Conservation (phyloP, 2,113 vertebrate species). For the Crotalus tigris region DNA sequence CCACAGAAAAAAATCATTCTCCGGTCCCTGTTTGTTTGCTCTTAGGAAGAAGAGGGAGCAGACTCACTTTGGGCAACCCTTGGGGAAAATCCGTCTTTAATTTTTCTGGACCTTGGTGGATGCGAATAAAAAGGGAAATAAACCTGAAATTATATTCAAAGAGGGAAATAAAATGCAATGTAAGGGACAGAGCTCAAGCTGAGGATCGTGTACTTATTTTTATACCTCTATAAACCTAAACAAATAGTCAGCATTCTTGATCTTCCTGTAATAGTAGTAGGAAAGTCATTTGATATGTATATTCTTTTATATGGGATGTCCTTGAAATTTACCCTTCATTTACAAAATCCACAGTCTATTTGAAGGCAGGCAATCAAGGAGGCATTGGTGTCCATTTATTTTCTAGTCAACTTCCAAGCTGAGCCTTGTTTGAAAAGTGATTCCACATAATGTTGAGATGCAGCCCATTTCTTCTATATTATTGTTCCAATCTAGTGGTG, state of each 20-base stretch:
- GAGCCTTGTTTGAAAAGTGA: slow-evolving; percentile 24
- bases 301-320: not conserved
- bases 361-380: not conserved
- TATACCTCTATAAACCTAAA: not conserved
- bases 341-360: not conserved
- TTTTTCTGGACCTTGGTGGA: not conserved
- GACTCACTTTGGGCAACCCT: not conserved
- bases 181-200: not conserved
- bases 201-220: not conserved
- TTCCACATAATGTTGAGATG: slow-evolving; percentile 14
- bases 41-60: not conserved
- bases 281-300: not conserved
- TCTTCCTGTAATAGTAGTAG: not conserved
- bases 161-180: not conserved
- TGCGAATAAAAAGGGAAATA: not conserved
- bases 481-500: not conserved
- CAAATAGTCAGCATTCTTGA: not conserved
- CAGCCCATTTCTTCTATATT: not conserved
- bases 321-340: not conserved
- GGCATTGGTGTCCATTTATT: slow-evolving; percentile 41
- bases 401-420: slow-evolving; percentile 26
- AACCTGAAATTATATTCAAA: not conserved
- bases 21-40: not conserved
- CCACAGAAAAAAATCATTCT: not conserved
- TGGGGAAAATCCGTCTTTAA: not conserved